Base-by-base conservation (phyloP, 2,888 invertebrate genomes). In the Polyommatus icarus region DNA sequence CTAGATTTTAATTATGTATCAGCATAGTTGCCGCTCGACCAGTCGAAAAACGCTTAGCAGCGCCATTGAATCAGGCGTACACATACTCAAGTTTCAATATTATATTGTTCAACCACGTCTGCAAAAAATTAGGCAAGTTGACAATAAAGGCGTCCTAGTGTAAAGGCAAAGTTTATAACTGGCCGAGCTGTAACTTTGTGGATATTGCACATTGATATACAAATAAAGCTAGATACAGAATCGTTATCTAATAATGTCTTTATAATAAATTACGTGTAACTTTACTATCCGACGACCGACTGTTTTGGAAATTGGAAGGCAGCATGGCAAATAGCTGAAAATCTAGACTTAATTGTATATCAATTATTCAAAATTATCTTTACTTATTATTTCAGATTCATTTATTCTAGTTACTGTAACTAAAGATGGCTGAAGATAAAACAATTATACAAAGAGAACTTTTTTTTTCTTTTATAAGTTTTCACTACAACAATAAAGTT, bases 311-410 rank as follows among this genome's bases (percentile, higher is more conserved):
- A 3, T 46, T 46, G 3, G 46, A 46, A 10, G 10, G 46, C 10
- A 10, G 10, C 10, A 46, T 10, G 10, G 10, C 3, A 12, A 12
- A 10, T 46, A 12, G 46, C 10, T 5, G 6, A 29, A 18, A 0
- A 54, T 75, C 54, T 18, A 32, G 29, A 15, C 24, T 54, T 50
- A 24, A 54, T 75, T 75, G 75, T 75, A 54, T 75, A 75, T 75
- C 75, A 50, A 75, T 73, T 2, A 18, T 24, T 75, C 54, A 75
- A 75, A 75, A 75, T 75, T 75, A 54, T 29, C 3, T 15, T 54
- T 54, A 75, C 50, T 20, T 73, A 3, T 73, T 73, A 73, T 73
- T 12, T 73, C 71, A 15, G 46, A 40, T 75, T 75, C 8, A 18
- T 18, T 75, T 75, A 12, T 75, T 15, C 29, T 50, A 75, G 54